phyloP scores from a whole-genome alignment of 1,140 invertebrate species.

The Limonius californicus region DNA sequence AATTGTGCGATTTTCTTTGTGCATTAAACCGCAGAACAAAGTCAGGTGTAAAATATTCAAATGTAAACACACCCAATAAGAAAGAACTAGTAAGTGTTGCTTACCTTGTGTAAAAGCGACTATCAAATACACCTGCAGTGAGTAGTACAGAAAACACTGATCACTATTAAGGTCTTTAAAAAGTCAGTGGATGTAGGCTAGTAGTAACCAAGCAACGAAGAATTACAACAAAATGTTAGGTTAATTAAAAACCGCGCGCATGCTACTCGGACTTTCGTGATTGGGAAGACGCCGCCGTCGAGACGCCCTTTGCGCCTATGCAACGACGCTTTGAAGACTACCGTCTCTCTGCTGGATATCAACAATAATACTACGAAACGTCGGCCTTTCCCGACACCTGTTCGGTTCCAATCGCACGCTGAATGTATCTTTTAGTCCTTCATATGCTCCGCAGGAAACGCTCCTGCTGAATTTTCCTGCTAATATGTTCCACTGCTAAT shows the following conservation, averaged over 20 bases:
- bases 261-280: not conserved
- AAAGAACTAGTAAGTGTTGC: not conserved
- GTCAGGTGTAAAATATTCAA: not conserved
- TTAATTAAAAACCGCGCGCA: not conserved
- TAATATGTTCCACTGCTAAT: too few species aligned
- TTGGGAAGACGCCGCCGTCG: not conserved
- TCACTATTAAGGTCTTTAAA: not conserved
- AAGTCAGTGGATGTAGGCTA: not conserved
- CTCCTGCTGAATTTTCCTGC: not conserved
- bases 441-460: not conserved
- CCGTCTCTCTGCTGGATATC: not conserved
- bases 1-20: too few species aligned
- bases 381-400: not conserved
- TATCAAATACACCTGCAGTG: not conserved
- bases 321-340: constrained; percentile 1
- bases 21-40: too few species aligned
- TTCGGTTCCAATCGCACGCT: not conserved
- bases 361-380: not conserved
- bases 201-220: not conserved
- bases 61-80: not conserved
- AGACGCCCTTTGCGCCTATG: not conserved
- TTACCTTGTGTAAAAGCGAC: not conserved
- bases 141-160: not conserved
- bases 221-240: not conserved
- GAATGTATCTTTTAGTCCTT: not conserved